These are phyloP conservation scores for Actinemys pallida DNA, from an alignment of 2,113 vertebrate species.

Conservation along the genomic window DNA sequence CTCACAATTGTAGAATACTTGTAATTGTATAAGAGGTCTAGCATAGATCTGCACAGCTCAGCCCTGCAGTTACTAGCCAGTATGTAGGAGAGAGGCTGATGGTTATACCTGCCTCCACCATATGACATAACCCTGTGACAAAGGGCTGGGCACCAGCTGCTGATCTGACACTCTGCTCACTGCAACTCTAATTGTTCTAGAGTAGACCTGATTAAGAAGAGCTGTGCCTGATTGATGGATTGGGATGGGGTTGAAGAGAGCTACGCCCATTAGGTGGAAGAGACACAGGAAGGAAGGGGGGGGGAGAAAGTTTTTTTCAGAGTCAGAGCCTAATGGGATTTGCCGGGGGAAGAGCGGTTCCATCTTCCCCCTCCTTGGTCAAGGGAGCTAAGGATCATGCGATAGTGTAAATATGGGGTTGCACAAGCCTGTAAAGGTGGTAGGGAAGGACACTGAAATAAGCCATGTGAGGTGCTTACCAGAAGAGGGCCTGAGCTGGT, in stretches of 20 bases:
- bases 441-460: neutral
- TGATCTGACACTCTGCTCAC: neutral
- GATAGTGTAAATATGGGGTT: neutral
- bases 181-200: neutral
- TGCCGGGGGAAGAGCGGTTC: neutral
- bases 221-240: neutral
- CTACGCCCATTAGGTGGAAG: neutral
- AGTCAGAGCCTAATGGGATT: neutral
- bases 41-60: fast-evolving
- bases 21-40: neutral
- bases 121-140: neutral
- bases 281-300: neutral
- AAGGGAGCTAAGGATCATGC: neutral
- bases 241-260: neutral
- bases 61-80: fast-evolving
- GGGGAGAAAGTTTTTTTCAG: neutral
- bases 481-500: too few species aligned
- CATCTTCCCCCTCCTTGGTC: neutral
- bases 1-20: neutral
- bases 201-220: neutral
- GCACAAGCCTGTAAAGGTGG: neutral
- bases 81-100: neutral
- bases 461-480: neutral
- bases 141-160: neutral
- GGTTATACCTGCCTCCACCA: neutral